Evolutionary conservation across 2,888 invertebrate species (phyloP).

Genomic region (Microctonus brassicae): DNA sequence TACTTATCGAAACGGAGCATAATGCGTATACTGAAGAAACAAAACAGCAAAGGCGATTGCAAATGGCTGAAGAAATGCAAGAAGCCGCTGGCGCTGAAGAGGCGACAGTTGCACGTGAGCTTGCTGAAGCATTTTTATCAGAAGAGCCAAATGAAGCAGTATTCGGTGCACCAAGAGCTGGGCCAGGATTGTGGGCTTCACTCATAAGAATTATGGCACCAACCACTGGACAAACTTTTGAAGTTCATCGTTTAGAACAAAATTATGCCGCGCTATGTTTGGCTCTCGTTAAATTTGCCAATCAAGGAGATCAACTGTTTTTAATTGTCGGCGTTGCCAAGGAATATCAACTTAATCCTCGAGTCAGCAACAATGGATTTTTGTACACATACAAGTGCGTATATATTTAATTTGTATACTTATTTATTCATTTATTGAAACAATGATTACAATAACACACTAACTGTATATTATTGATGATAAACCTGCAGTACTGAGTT

Average conservation of each 20-base stretch:
- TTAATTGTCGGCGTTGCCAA: constrained; percentile 89
- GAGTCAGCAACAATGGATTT: constrained; percentile 85
- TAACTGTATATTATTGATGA: constrained; percentile 61
- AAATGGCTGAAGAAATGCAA: constrained; percentile 99
- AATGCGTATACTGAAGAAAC: constrained; percentile 98
- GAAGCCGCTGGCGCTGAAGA: constrained; percentile 97
- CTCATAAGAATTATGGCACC: constrained; percentile 90
- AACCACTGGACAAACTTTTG: constrained; percentile 82
- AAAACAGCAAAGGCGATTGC: constrained; percentile 90
- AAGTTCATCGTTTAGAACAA: constrained; percentile 87
- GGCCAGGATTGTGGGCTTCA: constrained; percentile 96
- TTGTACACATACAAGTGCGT: constrained; percentile 86
- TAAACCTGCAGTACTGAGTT: constrained; percentile 69
- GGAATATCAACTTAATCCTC: constrained; percentile 90
- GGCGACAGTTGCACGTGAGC: constrained; percentile 94
- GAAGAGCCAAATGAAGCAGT: constrained; percentile 94
- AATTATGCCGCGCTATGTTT: constrained; percentile 95
- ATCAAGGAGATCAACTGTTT: constrained; percentile 75
- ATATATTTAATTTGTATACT: neutral
- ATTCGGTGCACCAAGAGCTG: constrained; percentile 97
- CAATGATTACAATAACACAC: constrained; percentile 64
- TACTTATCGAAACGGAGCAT: constrained; percentile 97
- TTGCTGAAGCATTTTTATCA: constrained; percentile 96
- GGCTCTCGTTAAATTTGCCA: constrained; percentile 85
- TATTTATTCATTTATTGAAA: neutral